A percentile compares a stretch with the other conserved stretches of the same genome.
Evolutionary conservation across 2,113 vertebrate species (phyloP).

Genomic region (Cyanistes caeruleus): DNA sequence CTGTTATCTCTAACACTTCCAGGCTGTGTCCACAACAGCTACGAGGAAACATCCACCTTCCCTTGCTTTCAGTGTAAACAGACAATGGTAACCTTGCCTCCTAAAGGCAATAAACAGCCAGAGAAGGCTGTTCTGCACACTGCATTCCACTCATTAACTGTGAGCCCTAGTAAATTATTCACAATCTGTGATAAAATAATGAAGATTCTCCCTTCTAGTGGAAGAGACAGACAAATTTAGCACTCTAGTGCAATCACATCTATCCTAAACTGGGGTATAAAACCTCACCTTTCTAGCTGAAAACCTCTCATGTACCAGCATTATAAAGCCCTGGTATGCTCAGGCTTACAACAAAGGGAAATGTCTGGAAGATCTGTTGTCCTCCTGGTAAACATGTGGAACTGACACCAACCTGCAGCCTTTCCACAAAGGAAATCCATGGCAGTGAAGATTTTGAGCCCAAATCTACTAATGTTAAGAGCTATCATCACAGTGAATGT

Average conservation of each 20-base stretch:
- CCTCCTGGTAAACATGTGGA: neutral
- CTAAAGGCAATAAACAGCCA: neutral
- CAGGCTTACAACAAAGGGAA: neutral
- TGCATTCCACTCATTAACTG: neutral
- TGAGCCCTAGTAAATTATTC: neutral
- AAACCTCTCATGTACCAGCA: neutral
- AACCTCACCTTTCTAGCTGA: neutral
- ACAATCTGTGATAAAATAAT: rapidly evolving
- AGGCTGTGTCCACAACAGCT: neutral
- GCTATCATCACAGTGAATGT: neutral
- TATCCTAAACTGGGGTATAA: neutral
- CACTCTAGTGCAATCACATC: neutral
- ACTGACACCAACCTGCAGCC: neutral
- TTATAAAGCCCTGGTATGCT: neutral
- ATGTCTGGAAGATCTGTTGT: neutral
- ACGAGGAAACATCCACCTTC: neutral
- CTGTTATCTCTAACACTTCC: neutral
- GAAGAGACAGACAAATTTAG: neutral
- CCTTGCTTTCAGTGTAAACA: neutral
- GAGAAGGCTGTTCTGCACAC: neutral
- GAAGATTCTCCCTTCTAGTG: neutral
- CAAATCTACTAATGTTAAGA: neutral
- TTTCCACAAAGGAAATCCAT: neutral
- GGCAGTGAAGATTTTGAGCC: neutral
- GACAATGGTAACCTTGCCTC: neutral